Percentiles rank a stretch among this genome's conserved stretches.
Evolutionary conservation across 1,140 invertebrate genomes (phyloP).

Genomic region (Atopsyche davidsoni): DNA sequence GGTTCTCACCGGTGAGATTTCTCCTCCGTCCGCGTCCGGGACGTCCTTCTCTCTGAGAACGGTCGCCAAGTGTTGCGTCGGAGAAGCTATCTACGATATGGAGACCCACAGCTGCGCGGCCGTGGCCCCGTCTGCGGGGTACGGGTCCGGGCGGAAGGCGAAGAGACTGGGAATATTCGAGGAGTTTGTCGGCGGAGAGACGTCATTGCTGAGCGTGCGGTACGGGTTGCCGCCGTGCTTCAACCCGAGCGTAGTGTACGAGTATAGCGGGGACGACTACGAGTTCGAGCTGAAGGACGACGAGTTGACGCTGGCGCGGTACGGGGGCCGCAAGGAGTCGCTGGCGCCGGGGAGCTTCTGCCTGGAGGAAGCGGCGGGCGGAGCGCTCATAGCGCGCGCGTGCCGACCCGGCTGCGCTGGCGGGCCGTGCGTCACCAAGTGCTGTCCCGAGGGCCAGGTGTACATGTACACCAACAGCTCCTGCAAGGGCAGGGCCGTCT

Average conservation of each 20-base stretch:
- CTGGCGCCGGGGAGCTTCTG: conserved; percentile 39
- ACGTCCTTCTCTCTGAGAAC: conserved; percentile 1
- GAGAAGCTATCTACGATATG: conserved; percentile 18
- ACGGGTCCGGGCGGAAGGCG: background rate
- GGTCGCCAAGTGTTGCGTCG: conserved; percentile 21
- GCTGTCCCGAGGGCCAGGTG: conserved; percentile 39
- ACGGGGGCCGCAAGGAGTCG: background rate
- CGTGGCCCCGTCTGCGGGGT: background rate
- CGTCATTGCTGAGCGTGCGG: conserved; percentile 8
- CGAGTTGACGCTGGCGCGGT: conserved; percentile 1
- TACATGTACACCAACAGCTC: conserved; percentile 19
- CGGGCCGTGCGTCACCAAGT: conserved; percentile 42
- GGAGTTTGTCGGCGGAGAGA: conserved; percentile 7
- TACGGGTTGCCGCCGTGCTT: conserved; percentile 8
- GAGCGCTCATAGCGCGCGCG: conserved; percentile 34
- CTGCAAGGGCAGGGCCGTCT: background rate
- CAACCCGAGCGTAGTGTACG: conserved; percentile 8
- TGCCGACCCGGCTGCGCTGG: conserved; percentile 35
- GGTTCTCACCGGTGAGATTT: conserved; percentile 6
- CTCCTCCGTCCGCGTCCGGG: background rate
- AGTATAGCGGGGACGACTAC: conserved; percentile 8
- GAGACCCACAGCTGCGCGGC: conserved; percentile 14
- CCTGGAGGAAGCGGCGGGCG: conserved; percentile 33
- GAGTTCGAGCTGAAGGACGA: conserved; percentile 14
- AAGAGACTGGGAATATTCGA: conserved; percentile 1